Evolutionary conservation across 1,140 invertebrate species (phyloP).

Genomic region (Dinothrombium tinctorium): DNA sequence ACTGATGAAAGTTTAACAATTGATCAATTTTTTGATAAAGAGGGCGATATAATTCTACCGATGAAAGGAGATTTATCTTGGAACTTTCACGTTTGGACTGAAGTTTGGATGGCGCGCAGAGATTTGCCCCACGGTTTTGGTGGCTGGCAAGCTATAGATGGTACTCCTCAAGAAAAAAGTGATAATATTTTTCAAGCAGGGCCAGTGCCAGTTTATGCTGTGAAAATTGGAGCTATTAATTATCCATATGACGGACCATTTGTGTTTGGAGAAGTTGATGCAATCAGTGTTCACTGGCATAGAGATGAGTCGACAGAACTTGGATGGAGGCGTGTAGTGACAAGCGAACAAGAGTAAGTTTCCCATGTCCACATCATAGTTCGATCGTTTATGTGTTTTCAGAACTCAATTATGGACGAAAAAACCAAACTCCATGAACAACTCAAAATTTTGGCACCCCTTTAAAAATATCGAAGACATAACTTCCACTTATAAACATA

Average conservation of each 20-base stretch:
- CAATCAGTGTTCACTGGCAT: too few species aligned
- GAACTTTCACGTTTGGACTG: constrained; percentile 89
- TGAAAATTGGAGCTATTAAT: constrained; percentile 53
- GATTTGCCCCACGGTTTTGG: constrained; percentile 38
- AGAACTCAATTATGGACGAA: too few species aligned
- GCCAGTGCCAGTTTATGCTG: constrained; percentile 39
- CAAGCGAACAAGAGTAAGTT: too few species aligned
- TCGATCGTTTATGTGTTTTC: too few species aligned
- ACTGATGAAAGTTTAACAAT: constrained; percentile 42
- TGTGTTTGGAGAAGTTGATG: constrained; percentile 50
- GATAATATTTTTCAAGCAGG: constrained; percentile 47
- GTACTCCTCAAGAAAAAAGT: constrained; percentile 64
- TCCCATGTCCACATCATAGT: too few species aligned
- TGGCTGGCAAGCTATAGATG: constrained; percentile 81
- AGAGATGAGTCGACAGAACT: too few species aligned
- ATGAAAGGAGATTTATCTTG: constrained; percentile 16
- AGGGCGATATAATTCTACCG: constrained; percentile 23
- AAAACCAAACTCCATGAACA: too few species aligned
- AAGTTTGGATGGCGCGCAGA: constrained; percentile 81
- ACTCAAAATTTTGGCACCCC: too few species aligned
- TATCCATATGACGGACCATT: constrained; percentile 54
- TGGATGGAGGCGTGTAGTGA: too few species aligned
- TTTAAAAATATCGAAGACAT: too few species aligned
- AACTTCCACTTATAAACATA: too few species aligned
- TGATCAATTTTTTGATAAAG: constrained; percentile 33